A percentile compares a stretch with the other conserved stretches of the same genome.
Evolutionary conservation across 2,888 invertebrate species (phyloP).

Genomic region (Plebejus melissa): DNA sequence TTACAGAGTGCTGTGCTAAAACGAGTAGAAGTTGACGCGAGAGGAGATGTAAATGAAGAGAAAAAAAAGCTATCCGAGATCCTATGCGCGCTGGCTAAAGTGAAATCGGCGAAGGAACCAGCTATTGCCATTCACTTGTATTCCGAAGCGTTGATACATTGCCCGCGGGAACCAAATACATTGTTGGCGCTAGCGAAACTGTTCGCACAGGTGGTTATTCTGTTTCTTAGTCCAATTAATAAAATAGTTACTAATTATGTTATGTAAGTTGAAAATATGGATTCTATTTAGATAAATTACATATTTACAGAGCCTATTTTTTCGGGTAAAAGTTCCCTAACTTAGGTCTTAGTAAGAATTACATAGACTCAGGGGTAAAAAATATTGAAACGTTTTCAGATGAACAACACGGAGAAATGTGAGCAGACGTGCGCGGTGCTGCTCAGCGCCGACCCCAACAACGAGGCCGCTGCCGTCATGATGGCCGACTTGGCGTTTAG

Average conservation of each 20-base stretch:
- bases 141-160: slow-evolving; percentile 90
- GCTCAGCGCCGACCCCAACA: slow-evolving; percentile 90
- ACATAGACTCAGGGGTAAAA: neutral
- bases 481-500: slow-evolving; percentile 97
- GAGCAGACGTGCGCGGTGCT: slow-evolving; percentile 91
- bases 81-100: slow-evolving; percentile 61
- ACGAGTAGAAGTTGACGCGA: slow-evolving; percentile 81
- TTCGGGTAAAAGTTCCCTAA: too few relatives aligned
- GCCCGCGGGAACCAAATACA: slow-evolving; percentile 86
- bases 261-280: too few relatives aligned
- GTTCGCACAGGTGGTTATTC: slow-evolving; percentile 83
- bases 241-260: too few relatives aligned
- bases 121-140: slow-evolving; percentile 87
- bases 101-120: slow-evolving; percentile 60
- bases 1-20: slow-evolving; percentile 87
- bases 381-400: slow-evolving; percentile 59
- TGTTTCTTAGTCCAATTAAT: neutral
- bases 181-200: slow-evolving; percentile 87
- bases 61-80: slow-evolving; percentile 59
- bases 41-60: slow-evolving; percentile 65
- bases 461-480: slow-evolving; percentile 96
- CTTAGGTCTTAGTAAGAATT: too few relatives aligned
- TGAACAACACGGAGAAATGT: slow-evolving; percentile 91
- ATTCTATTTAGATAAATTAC: too few relatives aligned
- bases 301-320: too few relatives aligned